Conservation (phyloP, 2,113 vertebrate species). For the Mesembrinibis cayennensis region DNA sequence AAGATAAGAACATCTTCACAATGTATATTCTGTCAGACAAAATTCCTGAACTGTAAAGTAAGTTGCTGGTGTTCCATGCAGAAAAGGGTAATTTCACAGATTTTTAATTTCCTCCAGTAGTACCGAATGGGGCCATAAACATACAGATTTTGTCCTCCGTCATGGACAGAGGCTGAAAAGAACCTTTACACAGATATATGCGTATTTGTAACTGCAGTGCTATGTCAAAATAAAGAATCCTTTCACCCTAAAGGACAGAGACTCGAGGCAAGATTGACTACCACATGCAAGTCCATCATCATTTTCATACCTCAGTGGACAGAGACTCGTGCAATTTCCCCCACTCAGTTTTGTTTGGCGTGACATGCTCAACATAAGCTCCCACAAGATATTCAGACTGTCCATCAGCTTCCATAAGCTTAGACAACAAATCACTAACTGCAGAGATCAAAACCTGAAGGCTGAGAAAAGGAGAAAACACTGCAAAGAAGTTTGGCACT, state of each 20-base stretch:
- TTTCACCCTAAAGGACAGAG: background rate
- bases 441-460: slow-evolving; percentile 85
- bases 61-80: background rate
- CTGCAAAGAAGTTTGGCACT: background rate
- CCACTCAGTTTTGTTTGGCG: slow-evolving; percentile 82
- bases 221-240: background rate
- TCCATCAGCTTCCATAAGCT: slow-evolving; percentile 73
- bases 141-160: background rate
- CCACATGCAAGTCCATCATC: background rate
- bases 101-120: background rate
- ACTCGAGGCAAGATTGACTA: background rate
- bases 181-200: background rate
- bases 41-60: background rate
- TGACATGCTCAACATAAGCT: slow-evolving; percentile 76
- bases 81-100: background rate
- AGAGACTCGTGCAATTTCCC: slow-evolving; percentile 78
- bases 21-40: background rate
- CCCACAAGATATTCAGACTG: slow-evolving; percentile 62
- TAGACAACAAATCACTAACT: slow-evolving; percentile 79
- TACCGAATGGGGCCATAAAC: background rate
- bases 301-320: slow-evolving; percentile 81
- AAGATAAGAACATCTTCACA: background rate
- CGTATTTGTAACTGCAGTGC: background rate
- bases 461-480: slow-evolving; percentile 66
- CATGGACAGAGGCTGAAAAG: background rate